These are phyloP conservation scores for Unio pictorum DNA, from an alignment of 2,888 invertebrate genomes.

Conservation along the genomic window DNA sequence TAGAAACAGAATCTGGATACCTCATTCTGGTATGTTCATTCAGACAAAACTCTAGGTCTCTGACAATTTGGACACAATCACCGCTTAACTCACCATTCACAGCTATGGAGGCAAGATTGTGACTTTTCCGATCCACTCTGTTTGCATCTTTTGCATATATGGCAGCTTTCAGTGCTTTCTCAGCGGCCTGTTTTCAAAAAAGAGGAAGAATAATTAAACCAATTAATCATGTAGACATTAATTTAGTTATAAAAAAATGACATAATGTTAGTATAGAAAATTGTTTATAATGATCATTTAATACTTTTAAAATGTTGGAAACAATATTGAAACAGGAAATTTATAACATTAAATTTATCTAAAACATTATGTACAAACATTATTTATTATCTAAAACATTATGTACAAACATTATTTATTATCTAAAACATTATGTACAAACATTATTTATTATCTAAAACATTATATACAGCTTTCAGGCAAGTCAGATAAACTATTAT, in stretches of 20 bases:
- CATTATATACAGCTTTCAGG: too few species aligned
- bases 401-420: too few species aligned
- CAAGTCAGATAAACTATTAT: too few species aligned
- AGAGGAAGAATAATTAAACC: neutral
- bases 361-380: too few species aligned
- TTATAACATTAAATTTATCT: too few species aligned
- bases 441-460: too few species aligned
- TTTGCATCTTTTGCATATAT: constrained; percentile 7
- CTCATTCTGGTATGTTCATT: constrained; percentile 15
- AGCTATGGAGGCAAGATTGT: neutral
- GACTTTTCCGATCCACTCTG: neutral
- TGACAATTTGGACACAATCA: constrained; percentile 4
- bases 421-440: too few species aligned
- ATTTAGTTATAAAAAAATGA: neutral
- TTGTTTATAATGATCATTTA: too few species aligned
- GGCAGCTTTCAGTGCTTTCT: constrained; percentile 16
- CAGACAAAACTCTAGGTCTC: constrained; percentile 5
- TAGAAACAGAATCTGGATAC: constrained; percentile 13
- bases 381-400: too few species aligned
- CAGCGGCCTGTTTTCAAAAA: constrained; percentile 6
- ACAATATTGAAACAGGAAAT: too few species aligned
- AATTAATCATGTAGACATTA: neutral
- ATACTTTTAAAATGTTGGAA: too few species aligned
- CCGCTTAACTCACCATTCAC: neutral
- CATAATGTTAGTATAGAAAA: too few species aligned